Conservation (phyloP, 2,797 vertebrate species). For the Melanotaenia nigrans region DNA sequence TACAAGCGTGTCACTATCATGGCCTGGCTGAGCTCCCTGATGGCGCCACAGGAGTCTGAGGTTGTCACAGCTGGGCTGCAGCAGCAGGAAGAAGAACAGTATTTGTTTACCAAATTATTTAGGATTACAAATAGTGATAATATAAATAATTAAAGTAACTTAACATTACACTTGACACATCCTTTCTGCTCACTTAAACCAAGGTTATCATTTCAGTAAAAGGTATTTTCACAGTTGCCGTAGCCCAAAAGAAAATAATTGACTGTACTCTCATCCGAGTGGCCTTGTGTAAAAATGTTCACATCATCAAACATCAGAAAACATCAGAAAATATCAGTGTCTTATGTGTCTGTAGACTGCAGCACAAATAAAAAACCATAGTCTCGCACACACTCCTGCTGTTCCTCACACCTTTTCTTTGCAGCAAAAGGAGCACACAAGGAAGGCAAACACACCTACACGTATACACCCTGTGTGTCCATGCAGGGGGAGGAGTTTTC, state of each 20-base stretch:
- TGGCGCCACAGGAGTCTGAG: conserved; percentile 21
- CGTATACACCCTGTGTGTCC: not conserved
- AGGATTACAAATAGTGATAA: not conserved
- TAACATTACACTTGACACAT: not conserved
- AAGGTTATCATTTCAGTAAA: not conserved
- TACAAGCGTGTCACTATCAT: conserved; percentile 58
- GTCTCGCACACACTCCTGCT: conserved; percentile 44
- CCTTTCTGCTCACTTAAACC: not conserved
- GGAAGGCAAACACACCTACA: conserved; percentile 8
- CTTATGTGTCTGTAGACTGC: conserved; percentile 21
- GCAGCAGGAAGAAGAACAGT: not conserved
- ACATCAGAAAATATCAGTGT: conserved; percentile 37
- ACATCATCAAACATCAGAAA: conserved; percentile 36
- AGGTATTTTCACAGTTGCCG: conserved; percentile 7
- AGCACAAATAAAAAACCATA: conserved; percentile 10
- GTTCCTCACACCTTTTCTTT: conserved; percentile 39
- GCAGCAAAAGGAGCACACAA: not conserved
- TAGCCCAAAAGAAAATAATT: conserved; percentile 13
- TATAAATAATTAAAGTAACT: not conserved
- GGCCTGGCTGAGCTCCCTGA: conserved; percentile 47
- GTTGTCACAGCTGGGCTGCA: conserved; percentile 8
- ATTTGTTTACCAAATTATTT: not conserved
- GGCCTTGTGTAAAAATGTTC: conserved; percentile 24
- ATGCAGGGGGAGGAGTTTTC: conserved; percentile 40
- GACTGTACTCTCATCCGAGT: not conserved